Evolutionary conservation across 1,140 invertebrate species (phyloP).

Genomic region (Magallana ariakensis): DNA sequence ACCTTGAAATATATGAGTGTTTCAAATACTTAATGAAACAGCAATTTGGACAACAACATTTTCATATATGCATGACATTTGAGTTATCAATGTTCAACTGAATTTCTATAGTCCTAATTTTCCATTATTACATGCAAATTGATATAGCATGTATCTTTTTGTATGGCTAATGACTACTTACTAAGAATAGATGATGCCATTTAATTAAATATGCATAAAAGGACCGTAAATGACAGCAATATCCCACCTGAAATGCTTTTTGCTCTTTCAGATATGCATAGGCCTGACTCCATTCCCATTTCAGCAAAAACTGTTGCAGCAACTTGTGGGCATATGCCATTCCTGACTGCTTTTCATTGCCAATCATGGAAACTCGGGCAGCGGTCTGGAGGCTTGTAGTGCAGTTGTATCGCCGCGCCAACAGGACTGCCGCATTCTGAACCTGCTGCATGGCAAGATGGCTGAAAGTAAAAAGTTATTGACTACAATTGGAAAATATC

Average conservation of each 20-base stretch:
- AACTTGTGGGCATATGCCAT: conserved; percentile 70
- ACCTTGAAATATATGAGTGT: too few species aligned
- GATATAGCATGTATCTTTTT: too few species aligned
- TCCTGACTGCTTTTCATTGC: conserved; percentile 71
- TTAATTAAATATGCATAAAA: neutral
- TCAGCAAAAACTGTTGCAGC: conserved; percentile 66
- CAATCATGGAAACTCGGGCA: conserved; percentile 71
- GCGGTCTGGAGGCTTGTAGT: conserved; percentile 72
- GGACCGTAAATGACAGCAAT: neutral
- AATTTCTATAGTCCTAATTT: too few species aligned
- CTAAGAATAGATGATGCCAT: too few species aligned
- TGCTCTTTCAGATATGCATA: conserved; percentile 68
- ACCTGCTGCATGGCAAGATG: conserved; percentile 75
- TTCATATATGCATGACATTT: too few species aligned
- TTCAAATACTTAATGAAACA: too few species aligned
- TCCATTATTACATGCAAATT: too few species aligned
- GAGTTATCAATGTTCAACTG: too few species aligned
- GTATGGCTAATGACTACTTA: too few species aligned
- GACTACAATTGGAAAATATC: too few species aligned
- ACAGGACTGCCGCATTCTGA: conserved; percentile 71
- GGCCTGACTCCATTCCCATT: conserved; percentile 81
- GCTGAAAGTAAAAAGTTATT: conserved; percentile 58
- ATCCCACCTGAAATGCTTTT: conserved; percentile 67
- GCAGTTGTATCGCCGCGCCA: conserved; percentile 68
- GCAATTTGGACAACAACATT: too few species aligned